phyloP scores from a whole-genome alignment of 2,113 vertebrate species.

The Vulpes lagopus region DNA sequence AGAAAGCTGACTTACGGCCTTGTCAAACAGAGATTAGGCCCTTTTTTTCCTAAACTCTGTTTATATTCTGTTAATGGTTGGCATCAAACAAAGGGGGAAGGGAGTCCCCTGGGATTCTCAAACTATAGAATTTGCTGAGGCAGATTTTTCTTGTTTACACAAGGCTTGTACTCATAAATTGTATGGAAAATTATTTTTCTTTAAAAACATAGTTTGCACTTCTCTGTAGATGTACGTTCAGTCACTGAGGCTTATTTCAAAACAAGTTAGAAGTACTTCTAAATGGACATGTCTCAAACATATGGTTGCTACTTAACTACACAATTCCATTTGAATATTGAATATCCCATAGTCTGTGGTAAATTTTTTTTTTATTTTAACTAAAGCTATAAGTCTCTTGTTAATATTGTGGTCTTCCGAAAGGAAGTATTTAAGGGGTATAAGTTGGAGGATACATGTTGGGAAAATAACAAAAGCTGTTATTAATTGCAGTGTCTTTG shows the following conservation, averaged over 20 bases:
- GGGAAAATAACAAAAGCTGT: not conserved
- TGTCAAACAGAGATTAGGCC: not conserved
- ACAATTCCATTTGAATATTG: slow-evolving; percentile 10
- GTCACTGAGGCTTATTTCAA: not conserved
- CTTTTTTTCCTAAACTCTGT: not conserved
- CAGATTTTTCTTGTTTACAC: slow-evolving; percentile 52
- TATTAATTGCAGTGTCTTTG: not conserved
- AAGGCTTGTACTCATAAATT: not conserved
- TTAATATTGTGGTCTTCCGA: not conserved
- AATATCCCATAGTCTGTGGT: not conserved
- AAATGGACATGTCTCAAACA: not conserved
- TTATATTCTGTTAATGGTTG: not conserved
- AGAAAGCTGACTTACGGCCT: not conserved
- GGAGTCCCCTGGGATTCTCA: not conserved
- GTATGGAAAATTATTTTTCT: not conserved
- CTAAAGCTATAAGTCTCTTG: not conserved
- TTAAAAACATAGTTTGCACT: not conserved
- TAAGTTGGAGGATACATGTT: not conserved
- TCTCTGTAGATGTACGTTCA: not conserved
- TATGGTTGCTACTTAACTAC: not conserved
- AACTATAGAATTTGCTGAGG: slow-evolving; percentile 47
- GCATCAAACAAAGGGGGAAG: not conserved
- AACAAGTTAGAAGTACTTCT: slow-evolving; percentile 36
- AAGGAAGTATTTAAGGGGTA: slow-evolving; percentile 6
- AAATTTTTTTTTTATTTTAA: slow-evolving; percentile 39